Conservation (phyloP, 1,140 invertebrate species). For the Heliconius hewitsoni region DNA sequence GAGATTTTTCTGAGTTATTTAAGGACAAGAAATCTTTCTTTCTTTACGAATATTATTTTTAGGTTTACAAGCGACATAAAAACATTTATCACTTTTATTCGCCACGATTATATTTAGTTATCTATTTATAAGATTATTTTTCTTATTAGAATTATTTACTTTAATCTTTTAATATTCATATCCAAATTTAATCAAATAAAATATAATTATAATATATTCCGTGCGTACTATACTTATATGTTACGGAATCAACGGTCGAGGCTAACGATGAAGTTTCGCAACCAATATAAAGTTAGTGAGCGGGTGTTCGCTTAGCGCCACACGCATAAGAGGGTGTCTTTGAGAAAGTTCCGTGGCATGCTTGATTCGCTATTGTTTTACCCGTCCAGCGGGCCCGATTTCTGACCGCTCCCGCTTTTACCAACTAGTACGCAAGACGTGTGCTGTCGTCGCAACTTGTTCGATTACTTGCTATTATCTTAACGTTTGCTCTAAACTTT, state of each 20-base stretch:
- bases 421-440: conserved; percentile 61
- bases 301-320: conserved; percentile 66
- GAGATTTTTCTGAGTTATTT: conserved; percentile 52
- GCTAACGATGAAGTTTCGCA: conserved; percentile 65
- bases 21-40: conserved; percentile 51
- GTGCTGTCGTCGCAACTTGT: conserved; percentile 56
- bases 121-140: conserved; percentile 23
- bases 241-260: conserved; percentile 30
- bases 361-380: conserved; percentile 78
- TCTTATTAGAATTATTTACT: not conserved
- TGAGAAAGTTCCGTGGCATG: conserved; percentile 76
- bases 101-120: conserved; percentile 40
- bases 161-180: not conserved
- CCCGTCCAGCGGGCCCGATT: conserved; percentile 62
- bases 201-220: conserved; percentile 21
- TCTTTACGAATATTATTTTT: conserved; percentile 56
- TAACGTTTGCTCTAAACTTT: conserved; percentile 58
- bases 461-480: conserved; percentile 66
- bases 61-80: conserved; percentile 50
- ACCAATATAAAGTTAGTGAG: conserved; percentile 77
- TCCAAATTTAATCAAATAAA: conserved; percentile 18
- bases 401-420: conserved; percentile 59
- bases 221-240: conserved; percentile 13
- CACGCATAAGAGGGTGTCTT: conserved; percentile 76
- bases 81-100: conserved; percentile 49